phyloP scores from a whole-genome alignment of 2,888 invertebrate genomes.

The Muschampia plurimacula region DNA sequence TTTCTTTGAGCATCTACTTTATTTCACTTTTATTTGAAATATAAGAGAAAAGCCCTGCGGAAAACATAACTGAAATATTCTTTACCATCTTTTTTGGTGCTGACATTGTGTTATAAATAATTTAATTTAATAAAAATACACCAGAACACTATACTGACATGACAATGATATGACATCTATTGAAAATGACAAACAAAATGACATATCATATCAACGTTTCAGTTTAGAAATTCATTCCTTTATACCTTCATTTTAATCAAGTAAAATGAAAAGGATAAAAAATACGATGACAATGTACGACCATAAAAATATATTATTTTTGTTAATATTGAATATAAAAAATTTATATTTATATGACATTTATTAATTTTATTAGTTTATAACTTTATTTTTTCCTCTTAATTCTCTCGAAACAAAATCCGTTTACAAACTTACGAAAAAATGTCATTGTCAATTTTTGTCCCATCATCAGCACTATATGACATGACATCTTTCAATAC shows the following conservation, averaged over 20 bases:
- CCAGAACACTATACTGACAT: slow-evolving; percentile 62
- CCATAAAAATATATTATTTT: too few species aligned
- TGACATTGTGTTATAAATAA: slow-evolving; percentile 67
- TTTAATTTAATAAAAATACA: slow-evolving; percentile 43
- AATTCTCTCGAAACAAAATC: too few species aligned
- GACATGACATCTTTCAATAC: neutral
- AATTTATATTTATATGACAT: too few species aligned
- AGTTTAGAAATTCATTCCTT: neutral
- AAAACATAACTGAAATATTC: slow-evolving; percentile 26
- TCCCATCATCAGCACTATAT: neutral
- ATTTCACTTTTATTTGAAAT: neutral
- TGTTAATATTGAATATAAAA: too few species aligned
- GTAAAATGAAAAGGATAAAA: too few species aligned
- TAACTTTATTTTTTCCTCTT: too few species aligned
- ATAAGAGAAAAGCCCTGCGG: neutral
- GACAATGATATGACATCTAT: slow-evolving; percentile 43
- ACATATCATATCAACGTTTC: neutral
- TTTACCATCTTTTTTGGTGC: slow-evolving; percentile 79
- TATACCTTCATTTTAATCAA: neutral
- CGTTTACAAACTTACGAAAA: neutral
- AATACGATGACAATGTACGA: too few species aligned
- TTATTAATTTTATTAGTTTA: too few species aligned
- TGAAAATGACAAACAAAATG: neutral
- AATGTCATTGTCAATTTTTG: slow-evolving; percentile 13
- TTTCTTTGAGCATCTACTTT: neutral